Evolutionary conservation across 1,140 invertebrate species (phyloP), one percentile per base, ranked within the genome.

Genomic region (Zaprionus vittiger): DNA sequence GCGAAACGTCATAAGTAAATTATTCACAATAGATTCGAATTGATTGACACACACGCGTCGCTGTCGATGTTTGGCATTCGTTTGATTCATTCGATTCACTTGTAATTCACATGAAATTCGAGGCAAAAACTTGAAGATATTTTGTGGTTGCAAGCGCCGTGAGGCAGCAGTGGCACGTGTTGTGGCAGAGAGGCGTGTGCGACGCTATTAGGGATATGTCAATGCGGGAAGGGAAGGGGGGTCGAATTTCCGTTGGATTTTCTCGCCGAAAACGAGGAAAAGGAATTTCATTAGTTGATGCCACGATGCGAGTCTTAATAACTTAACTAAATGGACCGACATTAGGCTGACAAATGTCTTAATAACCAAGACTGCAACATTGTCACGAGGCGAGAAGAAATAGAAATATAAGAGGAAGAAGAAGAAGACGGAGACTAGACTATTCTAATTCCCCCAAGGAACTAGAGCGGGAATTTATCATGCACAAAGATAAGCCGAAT

Each of bases 31-130:
- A 79, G 81, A 84, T 84, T 79, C 60, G 22, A 34, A 70, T 90
- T 89, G 84, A 90, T 89, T 89, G 84, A 89, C 85, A 71, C 77
- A 83, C 83, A 89, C 84, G 81, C 84, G 84, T 84, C 81, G 12
- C 38, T 15, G n/a, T 24, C 47, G 47, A n/a, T 24, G 22, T 52
- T 52, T 69, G 70, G 83, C 73, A 80, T 84, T 84, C 78, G 59
- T 74, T 86, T 73, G 79, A 82, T 64, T 80, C 83, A 69, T 77
- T 81, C 81, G 52, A 77, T 73, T 77, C 70, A 74, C 60, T 56
- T 47, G 69, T 68, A 80, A 77, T 79, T 73, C 82, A 78, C 55
- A 69, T 73, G 70, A 62, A 73, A 87, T 68, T 81, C 54, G 71
- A 52, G 63, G 55, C 57, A 65, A 44, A 82, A 87, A 78, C 71